Evolutionary conservation across 2,888 invertebrate genomes (phyloP).

Genomic region (Amiota communis): DNA sequence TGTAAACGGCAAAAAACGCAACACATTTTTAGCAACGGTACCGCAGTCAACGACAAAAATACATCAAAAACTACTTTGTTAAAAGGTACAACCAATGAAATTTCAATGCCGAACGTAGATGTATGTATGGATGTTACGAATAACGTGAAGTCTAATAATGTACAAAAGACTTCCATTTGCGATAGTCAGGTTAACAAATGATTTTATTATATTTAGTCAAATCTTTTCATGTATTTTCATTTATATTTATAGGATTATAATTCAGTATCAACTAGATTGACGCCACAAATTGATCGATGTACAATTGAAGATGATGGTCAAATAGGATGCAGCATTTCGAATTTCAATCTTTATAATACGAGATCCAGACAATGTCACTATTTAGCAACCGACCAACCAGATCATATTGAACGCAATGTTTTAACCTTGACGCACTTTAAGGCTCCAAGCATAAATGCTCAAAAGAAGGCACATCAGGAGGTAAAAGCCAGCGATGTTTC

Average conservation of each 20-base stretch:
- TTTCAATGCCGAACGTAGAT: not conserved
- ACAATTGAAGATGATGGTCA: not conserved
- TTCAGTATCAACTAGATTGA: conserved; percentile 57
- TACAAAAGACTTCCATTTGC: too few relatives aligned
- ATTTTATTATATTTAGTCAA: too few relatives aligned
- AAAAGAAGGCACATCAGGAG: conserved; percentile 51
- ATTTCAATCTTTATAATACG: not conserved
- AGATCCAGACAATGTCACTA: too few relatives aligned
- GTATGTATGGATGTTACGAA: not conserved
- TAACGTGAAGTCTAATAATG: not conserved
- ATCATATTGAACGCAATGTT: conserved; percentile 26
- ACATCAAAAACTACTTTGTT: conserved; percentile 28
- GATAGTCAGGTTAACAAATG: too few relatives aligned
- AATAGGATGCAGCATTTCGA: not conserved
- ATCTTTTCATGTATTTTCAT: too few relatives aligned
- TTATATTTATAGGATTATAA: too few relatives aligned
- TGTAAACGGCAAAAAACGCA: conserved; percentile 73
- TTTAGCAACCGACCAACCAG: conserved; percentile 3
- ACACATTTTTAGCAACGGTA: conserved; percentile 61
- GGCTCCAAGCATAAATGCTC: conserved; percentile 59
- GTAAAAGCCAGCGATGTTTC: conserved; percentile 30
- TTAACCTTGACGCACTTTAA: conserved; percentile 56
- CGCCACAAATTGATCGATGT: conserved; percentile 63
- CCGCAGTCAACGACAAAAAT: conserved; percentile 32
- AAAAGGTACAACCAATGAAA: not conserved